Evolutionary conservation across 1,140 invertebrate genomes (phyloP).

Genomic region (Cydia fagiglandana): DNA sequence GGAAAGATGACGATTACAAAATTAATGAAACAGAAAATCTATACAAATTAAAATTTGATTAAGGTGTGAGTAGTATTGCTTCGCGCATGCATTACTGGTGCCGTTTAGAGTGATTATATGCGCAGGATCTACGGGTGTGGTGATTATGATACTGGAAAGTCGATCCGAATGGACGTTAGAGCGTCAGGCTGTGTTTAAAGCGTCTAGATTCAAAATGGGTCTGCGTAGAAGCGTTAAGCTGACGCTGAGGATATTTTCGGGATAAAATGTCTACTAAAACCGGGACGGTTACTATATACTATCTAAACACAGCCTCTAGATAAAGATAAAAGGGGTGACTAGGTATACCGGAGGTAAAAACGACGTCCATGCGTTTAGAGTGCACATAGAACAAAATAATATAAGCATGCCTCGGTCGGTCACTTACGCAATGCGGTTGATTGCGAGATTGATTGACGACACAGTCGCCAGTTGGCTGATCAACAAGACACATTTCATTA

Average conservation of each 20-base stretch:
- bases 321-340: constrained; percentile 22
- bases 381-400: constrained; percentile 59
- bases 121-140: constrained; percentile 18
- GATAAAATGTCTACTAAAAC: constrained; percentile 1
- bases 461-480: constrained; percentile 93
- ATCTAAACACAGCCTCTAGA: constrained; percentile 33
- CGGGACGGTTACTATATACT: constrained; percentile 37
- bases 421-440: constrained; percentile 95
- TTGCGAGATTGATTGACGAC: constrained; percentile 92
- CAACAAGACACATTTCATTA: constrained; percentile 73
- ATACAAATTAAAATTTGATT: constrained; percentile 44
- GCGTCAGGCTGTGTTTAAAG: constrained; percentile 30
- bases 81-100: constrained; percentile 53
- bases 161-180: constrained; percentile 1
- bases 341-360: constrained; percentile 40
- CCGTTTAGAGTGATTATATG: constrained; percentile 31
- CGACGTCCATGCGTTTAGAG: constrained; percentile 60
- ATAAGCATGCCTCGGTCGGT: constrained; percentile 68
- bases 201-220: background rate
- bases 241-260: background rate
- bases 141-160: background rate
- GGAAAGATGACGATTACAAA: constrained; percentile 45
- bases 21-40: constrained; percentile 54
- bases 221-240: constrained; percentile 19
- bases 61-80: constrained; percentile 36